Conservation (phyloP, 2,113 vertebrate genomes). For the Ictalurus punctatus region DNA sequence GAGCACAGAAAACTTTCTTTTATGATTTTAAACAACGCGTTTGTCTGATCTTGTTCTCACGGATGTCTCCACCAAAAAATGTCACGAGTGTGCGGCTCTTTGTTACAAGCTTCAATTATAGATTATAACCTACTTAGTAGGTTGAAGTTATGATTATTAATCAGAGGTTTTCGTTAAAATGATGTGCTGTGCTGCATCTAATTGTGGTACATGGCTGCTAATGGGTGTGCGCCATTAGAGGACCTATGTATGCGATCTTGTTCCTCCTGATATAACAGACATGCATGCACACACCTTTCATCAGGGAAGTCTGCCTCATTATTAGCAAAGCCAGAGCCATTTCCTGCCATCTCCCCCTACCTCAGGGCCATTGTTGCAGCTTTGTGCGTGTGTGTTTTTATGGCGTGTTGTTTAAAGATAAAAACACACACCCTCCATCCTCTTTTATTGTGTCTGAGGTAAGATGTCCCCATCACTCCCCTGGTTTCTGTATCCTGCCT, state of each 20-base stretch:
- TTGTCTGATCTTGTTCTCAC: not conserved
- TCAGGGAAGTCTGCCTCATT: conserved; percentile 49
- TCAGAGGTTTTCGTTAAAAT: not conserved
- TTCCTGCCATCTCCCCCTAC: conserved; percentile 70
- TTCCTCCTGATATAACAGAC: conserved; percentile 26
- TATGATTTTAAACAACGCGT: not conserved
- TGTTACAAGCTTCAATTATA: not conserved
- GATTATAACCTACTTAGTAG: not conserved
- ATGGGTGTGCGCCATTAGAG: conserved; percentile 3
- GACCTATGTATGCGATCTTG: not conserved
- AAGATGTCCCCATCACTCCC: conserved; percentile 73
- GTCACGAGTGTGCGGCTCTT: not conserved
- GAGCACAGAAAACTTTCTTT: conserved; percentile 8
- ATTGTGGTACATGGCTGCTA: not conserved
- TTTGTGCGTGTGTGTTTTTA: conserved; percentile 73
- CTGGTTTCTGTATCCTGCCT: conserved; percentile 71
- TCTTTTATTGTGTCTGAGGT: conserved; percentile 75
- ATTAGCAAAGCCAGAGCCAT: conserved; percentile 68
- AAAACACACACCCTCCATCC: conserved; percentile 69
- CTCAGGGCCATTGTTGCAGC: conserved; percentile 68
- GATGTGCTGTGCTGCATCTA: not conserved
- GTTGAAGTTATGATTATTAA: conserved; percentile 3
- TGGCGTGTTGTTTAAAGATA: conserved; percentile 75
- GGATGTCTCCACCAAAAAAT: not conserved
- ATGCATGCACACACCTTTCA: conserved; percentile 27